Evolutionary conservation across 2,113 vertebrate genomes (phyloP).

Genomic region (Synodontis membranacea): DNA sequence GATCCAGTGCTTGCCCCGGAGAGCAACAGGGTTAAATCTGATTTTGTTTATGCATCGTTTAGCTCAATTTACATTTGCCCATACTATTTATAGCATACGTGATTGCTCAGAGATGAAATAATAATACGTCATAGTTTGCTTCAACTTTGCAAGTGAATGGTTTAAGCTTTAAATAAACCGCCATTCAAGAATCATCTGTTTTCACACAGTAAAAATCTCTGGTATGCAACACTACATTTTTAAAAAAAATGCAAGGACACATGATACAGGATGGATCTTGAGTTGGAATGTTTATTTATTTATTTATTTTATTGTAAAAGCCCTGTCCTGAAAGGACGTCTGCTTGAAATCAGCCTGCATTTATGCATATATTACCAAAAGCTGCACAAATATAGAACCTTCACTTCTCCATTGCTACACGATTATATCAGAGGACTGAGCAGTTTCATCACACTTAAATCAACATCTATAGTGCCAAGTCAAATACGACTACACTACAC

Average conservation of each 20-base stretch:
- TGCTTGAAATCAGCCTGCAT: neutral
- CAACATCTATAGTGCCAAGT: neutral
- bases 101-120: too few relatives aligned
- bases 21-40: constrained; percentile 13
- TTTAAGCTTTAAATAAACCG: neutral
- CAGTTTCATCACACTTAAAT: neutral
- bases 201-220: neutral
- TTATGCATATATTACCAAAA: neutral
- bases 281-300: neutral
- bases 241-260: neutral
- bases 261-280: neutral
- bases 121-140: neutral
- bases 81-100: neutral
- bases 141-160: neutral
- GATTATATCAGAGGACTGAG: neutral
- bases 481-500: neutral
- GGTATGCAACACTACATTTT: neutral
- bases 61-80: neutral
- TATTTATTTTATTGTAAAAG: neutral
- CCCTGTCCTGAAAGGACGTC: neutral
- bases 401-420: neutral
- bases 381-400: neutral
- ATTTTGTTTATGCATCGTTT: neutral
- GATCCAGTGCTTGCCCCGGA: neutral
- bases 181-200: neutral